These are phyloP conservation scores for Tylochromis polylepis DNA, from an alignment of 2,113 vertebrate species.

Conservation along the genomic window DNA sequence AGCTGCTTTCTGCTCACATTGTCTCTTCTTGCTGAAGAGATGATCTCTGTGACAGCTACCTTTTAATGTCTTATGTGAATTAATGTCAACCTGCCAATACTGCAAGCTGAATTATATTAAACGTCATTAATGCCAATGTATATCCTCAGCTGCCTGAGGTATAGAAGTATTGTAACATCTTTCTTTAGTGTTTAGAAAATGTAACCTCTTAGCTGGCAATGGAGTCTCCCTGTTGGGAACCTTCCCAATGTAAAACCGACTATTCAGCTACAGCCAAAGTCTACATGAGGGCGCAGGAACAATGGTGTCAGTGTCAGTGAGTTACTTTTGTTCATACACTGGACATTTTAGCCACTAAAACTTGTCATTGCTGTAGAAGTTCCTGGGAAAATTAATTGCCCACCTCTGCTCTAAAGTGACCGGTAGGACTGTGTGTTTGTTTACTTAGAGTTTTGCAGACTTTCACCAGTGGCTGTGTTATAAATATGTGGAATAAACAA, in stretches of 20 bases:
- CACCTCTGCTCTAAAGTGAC: background rate
- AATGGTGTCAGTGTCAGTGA: background rate
- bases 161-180: background rate
- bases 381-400: background rate
- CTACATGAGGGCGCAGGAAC: background rate
- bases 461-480: background rate
- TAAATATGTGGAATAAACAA: background rate
- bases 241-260: background rate
- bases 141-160: background rate
- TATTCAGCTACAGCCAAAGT: background rate
- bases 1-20: background rate
- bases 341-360: background rate
- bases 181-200: background rate
- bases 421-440: background rate
- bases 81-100: background rate
- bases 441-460: background rate
- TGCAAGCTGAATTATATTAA: background rate
- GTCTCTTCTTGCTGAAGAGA: background rate
- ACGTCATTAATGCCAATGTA: background rate
- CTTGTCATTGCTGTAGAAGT: background rate
- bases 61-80: background rate
- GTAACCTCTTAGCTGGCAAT: background rate
- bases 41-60: background rate
- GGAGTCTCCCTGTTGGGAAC: background rate
- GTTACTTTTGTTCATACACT: background rate